Evolutionary conservation across 2,888 invertebrate species (phyloP), one percentile per base, ranked within the genome.

Genomic region (Cataglyphis albicans): DNA sequence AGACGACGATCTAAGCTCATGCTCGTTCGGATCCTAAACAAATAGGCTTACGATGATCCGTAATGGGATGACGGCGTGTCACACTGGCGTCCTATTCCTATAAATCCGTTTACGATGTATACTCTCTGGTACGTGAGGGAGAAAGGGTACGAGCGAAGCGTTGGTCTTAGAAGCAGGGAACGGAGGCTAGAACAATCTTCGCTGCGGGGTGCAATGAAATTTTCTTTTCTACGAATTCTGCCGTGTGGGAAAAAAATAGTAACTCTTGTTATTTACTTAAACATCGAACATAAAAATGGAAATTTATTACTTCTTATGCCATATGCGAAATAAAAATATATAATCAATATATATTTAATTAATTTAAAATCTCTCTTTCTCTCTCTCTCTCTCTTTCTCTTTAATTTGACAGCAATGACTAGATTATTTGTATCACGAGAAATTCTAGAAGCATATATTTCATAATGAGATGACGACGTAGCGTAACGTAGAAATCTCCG

Each of bases 41-140:
- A 92, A 92, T 92, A 92, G 90, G 91, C 92, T 92, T 91, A 92
- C 91, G 90, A 93, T 92, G 90, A 92, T 90, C 91, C 90, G 88
- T 91, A 92, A 92, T 92, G 89, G 92, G 92, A 92, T 92, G 92
- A 92, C 90, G 89, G 84, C 88, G 84, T 87, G 89, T 89, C 89
- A 86, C 90, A 84, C 72, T 44, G 86, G 81, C 78, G 67, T 89
- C 86, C 87, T 88, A 84, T 90, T 89, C 86, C 87, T 89, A 84
- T 90, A 92, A 92, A 92, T 92, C 92, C 91, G 86, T 88, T 91
- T 91, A 89, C 88, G 88, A 86, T 75, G 88, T 83, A 86, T 82
- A 82, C 86, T 84, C 44, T 84, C 80, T 82, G 84, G 84, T 89
- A 86, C 86, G 81, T 78, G 70, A 63, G 82, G 65, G 81, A 86